Evolutionary conservation across 2,113 vertebrate genomes (phyloP), one percentile per base, ranked within the genome.

Genomic region (Excalfactoria chinensis): DNA sequence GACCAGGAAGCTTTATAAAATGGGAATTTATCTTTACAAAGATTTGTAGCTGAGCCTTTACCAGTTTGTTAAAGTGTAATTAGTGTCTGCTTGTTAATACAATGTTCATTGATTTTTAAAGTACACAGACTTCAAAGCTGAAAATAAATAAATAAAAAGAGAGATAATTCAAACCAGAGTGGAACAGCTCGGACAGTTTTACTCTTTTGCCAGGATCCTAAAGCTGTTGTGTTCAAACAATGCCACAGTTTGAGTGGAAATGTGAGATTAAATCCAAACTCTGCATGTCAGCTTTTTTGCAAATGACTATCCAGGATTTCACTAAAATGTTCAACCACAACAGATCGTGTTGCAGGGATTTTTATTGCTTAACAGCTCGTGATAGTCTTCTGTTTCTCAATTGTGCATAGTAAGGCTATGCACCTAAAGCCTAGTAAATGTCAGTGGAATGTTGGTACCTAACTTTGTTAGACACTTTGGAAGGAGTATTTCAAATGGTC

Each of bases 141-240:
- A 77, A 96, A 96, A 96, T 92, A 94, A 95, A 96, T 96, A 93
- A 95, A 92, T 95, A 93, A 94, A 91, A 71, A 64, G 68, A 73
- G 63, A 90, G 88, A 94, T 96, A 95, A 96, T 96, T 96, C 87
- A 93, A 96, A 96, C 71, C 96, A 96, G 95, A 96, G 82, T 89
- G 89, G 91, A 96, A 93, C 82, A 91, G 91, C 84, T 96, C 2
- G 60, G 87, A 88, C 84, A 94, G 78, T 96, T 95, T 94, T 94
- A 92, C 96, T 95, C 82, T 88, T 91, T 95, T 96, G 94, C 94
- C 94, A 93, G 91, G 83, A 95, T 95, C 94, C 89, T 88, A 71
- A 93, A 94, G 76, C 85, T 81, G 91, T 91, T 85, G 68, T 91
- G 72, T 95, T 96, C 91, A 95, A 95, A 96, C 94, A 94, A 93